Conservation (phyloP, 1,140 invertebrate species). For the Drosophila malerkotliana region DNA sequence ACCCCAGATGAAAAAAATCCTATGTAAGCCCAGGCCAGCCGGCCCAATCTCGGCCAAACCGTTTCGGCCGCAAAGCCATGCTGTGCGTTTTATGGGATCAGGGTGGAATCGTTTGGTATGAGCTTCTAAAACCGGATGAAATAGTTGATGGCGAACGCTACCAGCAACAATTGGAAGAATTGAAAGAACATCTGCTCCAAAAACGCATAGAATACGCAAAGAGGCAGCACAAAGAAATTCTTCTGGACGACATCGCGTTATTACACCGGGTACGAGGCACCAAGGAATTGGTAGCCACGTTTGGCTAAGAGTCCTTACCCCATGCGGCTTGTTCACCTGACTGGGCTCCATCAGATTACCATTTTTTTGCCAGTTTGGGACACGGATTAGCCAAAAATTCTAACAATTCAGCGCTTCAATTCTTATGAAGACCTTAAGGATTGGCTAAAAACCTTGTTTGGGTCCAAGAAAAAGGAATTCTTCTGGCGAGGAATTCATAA, state of each 20-base stretch:
- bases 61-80: too few relatives aligned
- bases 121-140: too few relatives aligned
- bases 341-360: constrained; percentile 14
- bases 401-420: constrained; percentile 10
- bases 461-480: background rate
- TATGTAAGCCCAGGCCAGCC: too few relatives aligned
- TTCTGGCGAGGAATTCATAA: constrained; percentile 3
- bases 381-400: constrained; percentile 9
- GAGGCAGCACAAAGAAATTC: constrained; percentile 8
- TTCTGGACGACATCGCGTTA: background rate
- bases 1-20: too few relatives aligned
- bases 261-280: background rate
- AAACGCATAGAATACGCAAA: too few relatives aligned
- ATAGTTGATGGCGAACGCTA: too few relatives aligned
- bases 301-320: background rate
- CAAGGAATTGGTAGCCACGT: too few relatives aligned
- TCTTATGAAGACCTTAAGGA: constrained; percentile 6
- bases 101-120: too few relatives aligned
- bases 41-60: too few relatives aligned
- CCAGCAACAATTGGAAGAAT: background rate
- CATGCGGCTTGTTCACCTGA: constrained; percentile 14
- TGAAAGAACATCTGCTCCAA: constrained; percentile 7
- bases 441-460: constrained; percentile 5
- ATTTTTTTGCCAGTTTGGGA: constrained; percentile 8
- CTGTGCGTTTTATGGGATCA: too few relatives aligned